Percentiles rank a stretch among this genome's conserved stretches.
These are phyloP conservation scores for Acromyrmex heyeri DNA, from an alignment of 1,140 invertebrate genomes.

Conservation along the genomic window DNA sequence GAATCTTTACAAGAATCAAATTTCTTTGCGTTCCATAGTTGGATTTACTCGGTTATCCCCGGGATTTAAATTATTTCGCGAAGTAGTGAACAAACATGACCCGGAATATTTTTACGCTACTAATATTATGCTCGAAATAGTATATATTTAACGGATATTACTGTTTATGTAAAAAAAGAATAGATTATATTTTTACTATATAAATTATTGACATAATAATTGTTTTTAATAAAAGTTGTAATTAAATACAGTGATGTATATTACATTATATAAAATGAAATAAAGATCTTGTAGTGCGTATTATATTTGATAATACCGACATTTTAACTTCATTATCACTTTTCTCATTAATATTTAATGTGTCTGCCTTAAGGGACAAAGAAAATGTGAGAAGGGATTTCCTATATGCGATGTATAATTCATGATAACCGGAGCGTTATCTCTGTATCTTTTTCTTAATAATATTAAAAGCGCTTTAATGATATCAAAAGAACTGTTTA, in stretches of 20 bases:
- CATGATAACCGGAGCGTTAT: background rate
- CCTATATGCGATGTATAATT: background rate
- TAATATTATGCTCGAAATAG: background rate
- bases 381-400: conserved; percentile 33
- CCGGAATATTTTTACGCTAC: background rate
- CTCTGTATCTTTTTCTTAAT: background rate
- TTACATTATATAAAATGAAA: background rate
- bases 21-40: conserved; percentile 36
- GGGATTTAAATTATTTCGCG: conserved; percentile 46
- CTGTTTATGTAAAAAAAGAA: background rate
- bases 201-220: background rate
- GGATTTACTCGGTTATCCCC: conserved; percentile 7
- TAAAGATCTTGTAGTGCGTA: background rate
- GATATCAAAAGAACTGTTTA: background rate
- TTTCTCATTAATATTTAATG: conserved; percentile 41
- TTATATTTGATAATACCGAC: background rate
- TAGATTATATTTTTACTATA: background rate
- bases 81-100: background rate
- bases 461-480: background rate
- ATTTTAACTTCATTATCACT: conserved; percentile 35
- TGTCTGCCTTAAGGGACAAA: background rate
- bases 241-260: background rate
- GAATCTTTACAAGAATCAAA: conserved; percentile 42
- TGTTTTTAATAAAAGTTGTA: background rate
- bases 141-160: background rate